These are phyloP conservation scores for Gallinago paraguaiae DNA, from an alignment of 2,113 vertebrate species.

Conservation along the genomic window DNA sequence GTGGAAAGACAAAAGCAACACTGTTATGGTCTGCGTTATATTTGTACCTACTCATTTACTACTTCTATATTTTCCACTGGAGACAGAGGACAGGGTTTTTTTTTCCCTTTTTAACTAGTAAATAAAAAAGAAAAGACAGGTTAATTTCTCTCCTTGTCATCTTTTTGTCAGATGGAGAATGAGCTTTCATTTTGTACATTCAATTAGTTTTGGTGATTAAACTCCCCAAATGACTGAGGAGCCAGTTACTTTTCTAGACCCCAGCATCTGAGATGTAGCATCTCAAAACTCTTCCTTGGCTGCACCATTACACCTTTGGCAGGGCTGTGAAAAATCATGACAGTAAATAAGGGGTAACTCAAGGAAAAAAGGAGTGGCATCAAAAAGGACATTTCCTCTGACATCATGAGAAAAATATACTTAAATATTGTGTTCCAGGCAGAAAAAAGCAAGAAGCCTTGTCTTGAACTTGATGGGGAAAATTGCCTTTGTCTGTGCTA, in stretches of 20 bases:
- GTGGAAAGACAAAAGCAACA: background rate
- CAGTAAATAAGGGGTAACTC: background rate
- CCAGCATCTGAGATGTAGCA: background rate
- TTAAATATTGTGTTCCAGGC: background rate
- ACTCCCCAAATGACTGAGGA: background rate
- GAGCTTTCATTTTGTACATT: background rate
- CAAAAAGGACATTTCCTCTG: background rate
- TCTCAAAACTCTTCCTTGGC: background rate
- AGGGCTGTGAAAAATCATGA: background rate
- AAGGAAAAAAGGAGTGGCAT: background rate
- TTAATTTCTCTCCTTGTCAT: background rate
- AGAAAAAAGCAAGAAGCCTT: background rate
- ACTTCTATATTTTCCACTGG: background rate
- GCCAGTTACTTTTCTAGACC: background rate
- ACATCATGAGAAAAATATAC: background rate
- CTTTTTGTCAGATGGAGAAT: background rate
- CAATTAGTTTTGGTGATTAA: background rate
- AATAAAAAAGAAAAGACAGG: background rate
- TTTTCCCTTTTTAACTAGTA: background rate
- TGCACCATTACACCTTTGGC: background rate
- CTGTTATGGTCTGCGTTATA: background rate
- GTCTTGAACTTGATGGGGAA: background rate
- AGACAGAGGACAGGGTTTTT: background rate
- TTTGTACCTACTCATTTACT: background rate
- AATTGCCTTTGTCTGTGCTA: background rate